Evolutionary conservation across 2,113 vertebrate species (phyloP).

Genomic region (Lycaon pictus): DNA sequence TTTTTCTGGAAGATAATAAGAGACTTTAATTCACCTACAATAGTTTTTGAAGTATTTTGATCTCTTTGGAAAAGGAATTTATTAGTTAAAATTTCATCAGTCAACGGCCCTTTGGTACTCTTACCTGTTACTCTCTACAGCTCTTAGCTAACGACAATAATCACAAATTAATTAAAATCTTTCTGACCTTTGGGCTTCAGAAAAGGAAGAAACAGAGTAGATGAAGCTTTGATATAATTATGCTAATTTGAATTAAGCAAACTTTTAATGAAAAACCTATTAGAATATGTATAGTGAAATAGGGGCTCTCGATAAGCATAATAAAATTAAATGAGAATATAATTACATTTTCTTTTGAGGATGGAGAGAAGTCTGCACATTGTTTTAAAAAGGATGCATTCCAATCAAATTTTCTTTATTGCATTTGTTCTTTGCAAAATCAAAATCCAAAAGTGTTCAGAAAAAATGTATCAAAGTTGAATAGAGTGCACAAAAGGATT

Average conservation of each 20-base stretch:
- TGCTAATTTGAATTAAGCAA: not conserved
- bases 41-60: slow-evolving; percentile 31
- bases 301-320: not conserved
- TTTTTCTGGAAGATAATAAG: not conserved
- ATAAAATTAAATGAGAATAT: not conserved
- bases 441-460: not conserved
- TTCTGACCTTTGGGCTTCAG: slow-evolving; percentile 22
- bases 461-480: not conserved
- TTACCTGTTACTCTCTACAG: not conserved
- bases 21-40: not conserved
- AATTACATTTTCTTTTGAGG: slow-evolving; percentile 24
- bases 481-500: not conserved
- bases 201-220: not conserved
- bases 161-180: slow-evolving; percentile 42
- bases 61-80: slow-evolving; percentile 7
- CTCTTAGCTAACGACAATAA: not conserved
- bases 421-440: not conserved
- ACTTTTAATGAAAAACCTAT: not conserved
- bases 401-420: not conserved
- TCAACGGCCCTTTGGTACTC: not conserved
- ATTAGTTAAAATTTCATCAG: not conserved
- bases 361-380: not conserved
- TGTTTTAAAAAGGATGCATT: not conserved
- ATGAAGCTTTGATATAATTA: slow-evolving; percentile 48
- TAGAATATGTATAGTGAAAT: not conserved